A percentile compares a stretch with the other conserved stretches of the same genome.
These are phyloP conservation scores for Melopsittacus undulatus DNA, from an alignment of 2,797 vertebrate species.

Conservation along the genomic window DNA sequence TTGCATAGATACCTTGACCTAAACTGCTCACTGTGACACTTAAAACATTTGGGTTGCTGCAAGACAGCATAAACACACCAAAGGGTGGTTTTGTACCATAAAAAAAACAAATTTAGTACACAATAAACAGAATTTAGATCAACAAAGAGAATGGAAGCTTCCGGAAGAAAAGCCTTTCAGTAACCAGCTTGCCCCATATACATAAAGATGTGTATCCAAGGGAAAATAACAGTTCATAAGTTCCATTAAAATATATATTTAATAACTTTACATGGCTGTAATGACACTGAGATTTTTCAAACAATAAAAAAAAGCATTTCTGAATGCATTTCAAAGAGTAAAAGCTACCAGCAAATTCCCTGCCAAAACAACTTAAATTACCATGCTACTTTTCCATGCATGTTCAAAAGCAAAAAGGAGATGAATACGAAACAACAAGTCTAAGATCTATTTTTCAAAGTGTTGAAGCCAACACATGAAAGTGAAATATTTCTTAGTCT, in stretches of 20 bases:
- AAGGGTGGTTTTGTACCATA: background rate
- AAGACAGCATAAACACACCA: background rate
- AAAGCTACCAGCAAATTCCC: constrained; percentile 35
- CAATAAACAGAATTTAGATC: constrained; percentile 23
- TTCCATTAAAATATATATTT: constrained; percentile 36
- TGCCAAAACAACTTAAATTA: constrained; percentile 65
- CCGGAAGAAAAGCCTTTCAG: background rate
- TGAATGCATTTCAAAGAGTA: constrained; percentile 29
- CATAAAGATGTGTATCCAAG: background rate
- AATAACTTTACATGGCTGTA: constrained; percentile 2
- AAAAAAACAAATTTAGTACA: background rate
- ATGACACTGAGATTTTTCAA: constrained; percentile 27
- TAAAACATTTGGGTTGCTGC: background rate
- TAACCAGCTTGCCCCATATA: background rate
- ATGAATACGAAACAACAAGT: constrained; percentile 59
- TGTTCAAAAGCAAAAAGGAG: constrained; percentile 64
- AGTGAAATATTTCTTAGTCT: constrained; percentile 62
- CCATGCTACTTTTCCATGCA: constrained; percentile 6
- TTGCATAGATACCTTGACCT: background rate
- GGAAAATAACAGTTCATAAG: background rate
- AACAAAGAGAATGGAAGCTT: constrained; percentile 9
- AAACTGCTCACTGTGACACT: background rate
- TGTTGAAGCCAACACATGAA: constrained; percentile 52
- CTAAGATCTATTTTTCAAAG: constrained; percentile 72
- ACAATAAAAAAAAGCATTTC: constrained; percentile 34